Conservation (phyloP, 2,797 vertebrate species). For the Thamnophis elegans region DNA sequence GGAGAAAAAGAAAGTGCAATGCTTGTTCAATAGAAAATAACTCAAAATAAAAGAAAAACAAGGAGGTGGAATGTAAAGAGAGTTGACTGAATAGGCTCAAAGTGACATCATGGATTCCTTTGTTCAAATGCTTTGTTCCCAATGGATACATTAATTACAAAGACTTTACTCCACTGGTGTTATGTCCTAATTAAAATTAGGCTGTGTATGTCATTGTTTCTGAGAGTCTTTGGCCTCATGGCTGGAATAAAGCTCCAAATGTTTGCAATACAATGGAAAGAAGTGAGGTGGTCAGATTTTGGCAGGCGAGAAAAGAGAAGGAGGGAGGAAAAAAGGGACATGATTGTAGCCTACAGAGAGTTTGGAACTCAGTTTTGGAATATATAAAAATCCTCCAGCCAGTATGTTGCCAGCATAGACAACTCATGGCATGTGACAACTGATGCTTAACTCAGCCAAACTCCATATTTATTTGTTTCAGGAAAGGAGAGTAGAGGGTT, state of each 20-base stretch:
- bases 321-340: neutral
- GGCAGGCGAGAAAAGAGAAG: constrained; percentile 3
- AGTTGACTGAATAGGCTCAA: constrained; percentile 36
- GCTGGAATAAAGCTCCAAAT: constrained; percentile 5
- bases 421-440: constrained; percentile 9
- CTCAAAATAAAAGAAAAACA: constrained; percentile 10
- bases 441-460: constrained; percentile 41
- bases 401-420: constrained; percentile 14
- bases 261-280: constrained; percentile 13
- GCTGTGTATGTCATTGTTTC: neutral
- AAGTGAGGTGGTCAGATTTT: constrained; percentile 23
- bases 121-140: constrained; percentile 34
- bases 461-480: constrained; percentile 6
- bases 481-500: neutral
- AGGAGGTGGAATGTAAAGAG: constrained; percentile 46
- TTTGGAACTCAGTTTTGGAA: constrained; percentile 23
- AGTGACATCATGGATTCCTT: constrained; percentile 51
- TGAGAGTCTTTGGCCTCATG: constrained; percentile 10
- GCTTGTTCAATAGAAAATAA: constrained; percentile 42
- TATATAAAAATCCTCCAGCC: constrained; percentile 25
- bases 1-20: constrained; percentile 31
- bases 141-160: constrained; percentile 55
- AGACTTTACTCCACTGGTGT: constrained; percentile 30
- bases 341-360: neutral
- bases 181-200: constrained; percentile 36